These are phyloP conservation scores for rat (Rattus norvegicus) DNA, from an alignment of 2,113 vertebrate genomes.

Conservation along the genomic window DNA sequence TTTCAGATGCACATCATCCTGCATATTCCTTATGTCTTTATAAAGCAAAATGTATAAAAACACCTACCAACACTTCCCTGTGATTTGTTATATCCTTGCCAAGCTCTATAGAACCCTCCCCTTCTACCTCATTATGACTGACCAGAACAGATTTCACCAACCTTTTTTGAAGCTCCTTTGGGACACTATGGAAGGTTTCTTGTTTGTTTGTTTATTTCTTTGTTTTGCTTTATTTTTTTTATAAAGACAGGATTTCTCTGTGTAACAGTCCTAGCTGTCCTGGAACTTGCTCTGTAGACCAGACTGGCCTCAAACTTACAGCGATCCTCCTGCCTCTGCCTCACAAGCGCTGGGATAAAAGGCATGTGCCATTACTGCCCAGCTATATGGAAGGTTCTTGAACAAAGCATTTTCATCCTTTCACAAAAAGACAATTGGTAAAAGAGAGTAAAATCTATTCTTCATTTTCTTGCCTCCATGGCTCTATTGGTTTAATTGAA, in stretches of 20 bases:
- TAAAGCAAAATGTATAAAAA: background rate
- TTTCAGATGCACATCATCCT: background rate
- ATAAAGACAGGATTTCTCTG: background rate
- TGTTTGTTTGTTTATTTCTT: background rate
- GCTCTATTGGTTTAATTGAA: background rate
- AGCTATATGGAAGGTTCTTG: background rate
- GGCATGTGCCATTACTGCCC: background rate
- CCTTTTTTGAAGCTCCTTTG: background rate
- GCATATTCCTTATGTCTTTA: background rate
- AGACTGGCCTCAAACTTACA: background rate
- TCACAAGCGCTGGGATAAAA: background rate
- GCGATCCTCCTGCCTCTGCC: background rate
- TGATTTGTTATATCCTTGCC: background rate
- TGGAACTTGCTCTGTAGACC: background rate
- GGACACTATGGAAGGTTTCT: background rate
- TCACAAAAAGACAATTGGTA: slow-evolving; percentile 8
- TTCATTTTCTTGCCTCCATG: background rate
- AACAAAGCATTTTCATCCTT: background rate
- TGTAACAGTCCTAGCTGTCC: background rate
- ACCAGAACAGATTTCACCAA: background rate
- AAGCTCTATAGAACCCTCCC: background rate
- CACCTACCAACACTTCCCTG: background rate
- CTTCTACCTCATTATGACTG: background rate
- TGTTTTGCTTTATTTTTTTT: background rate
- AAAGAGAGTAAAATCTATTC: background rate